Conservation (phyloP, 2,113 vertebrate species). For the Scomber colias region DNA sequence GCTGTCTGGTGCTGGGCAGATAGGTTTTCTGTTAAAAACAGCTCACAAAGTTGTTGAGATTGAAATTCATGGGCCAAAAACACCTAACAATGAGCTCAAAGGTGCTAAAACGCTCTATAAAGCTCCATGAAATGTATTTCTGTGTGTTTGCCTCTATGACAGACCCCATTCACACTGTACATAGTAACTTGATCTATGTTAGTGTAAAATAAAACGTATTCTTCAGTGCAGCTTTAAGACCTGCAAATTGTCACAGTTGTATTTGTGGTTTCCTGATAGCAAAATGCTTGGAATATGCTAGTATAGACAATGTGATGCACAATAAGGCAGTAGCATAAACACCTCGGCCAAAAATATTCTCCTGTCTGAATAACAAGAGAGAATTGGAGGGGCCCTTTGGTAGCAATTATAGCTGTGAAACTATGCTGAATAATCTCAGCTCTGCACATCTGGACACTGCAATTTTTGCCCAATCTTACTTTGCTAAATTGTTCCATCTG, state of each 20-base stretch:
- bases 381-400: conserved; percentile 59
- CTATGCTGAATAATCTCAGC: conserved; percentile 35
- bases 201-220: background rate
- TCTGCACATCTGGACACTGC: conserved; percentile 71
- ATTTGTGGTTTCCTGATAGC: conserved; percentile 9
- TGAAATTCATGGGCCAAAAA: background rate
- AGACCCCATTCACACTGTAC: background rate
- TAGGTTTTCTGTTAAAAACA: too few species aligned
- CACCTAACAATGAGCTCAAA: background rate
- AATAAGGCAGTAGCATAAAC: conserved; percentile 53
- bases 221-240: background rate
- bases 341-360: conserved; percentile 31
- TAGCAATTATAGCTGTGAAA: conserved; percentile 54
- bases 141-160: background rate
- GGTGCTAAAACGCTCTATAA: background rate
- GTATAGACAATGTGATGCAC: background rate
- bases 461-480: conserved; percentile 50
- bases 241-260: background rate
- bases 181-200: background rate
- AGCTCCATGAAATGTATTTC: background rate
- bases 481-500: conserved; percentile 57
- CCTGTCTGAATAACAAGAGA: conserved; percentile 60
- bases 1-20: too few species aligned
- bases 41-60: too few species aligned
- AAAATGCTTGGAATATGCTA: background rate